Evolutionary conservation across 2,113 vertebrate genomes (phyloP).

Genomic region (Sinosuthora webbiana): DNA sequence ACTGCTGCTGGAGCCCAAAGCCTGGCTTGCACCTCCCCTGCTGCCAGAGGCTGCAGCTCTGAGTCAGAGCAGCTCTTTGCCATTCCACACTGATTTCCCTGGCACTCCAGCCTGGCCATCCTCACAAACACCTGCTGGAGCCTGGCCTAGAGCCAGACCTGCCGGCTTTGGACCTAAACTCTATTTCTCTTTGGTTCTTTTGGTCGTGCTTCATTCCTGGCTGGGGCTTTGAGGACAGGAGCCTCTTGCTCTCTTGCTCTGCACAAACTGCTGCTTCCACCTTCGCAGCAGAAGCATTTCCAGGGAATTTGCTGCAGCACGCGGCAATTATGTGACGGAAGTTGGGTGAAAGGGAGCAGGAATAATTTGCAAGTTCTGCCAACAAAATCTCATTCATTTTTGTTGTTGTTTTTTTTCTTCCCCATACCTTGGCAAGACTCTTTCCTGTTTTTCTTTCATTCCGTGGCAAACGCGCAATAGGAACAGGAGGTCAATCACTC

Average conservation of each 20-base stretch:
- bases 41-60: background rate
- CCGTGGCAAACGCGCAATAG: background rate
- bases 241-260: background rate
- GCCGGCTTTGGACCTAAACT: background rate
- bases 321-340: background rate
- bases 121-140: background rate
- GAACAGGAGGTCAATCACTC: conserved; percentile 21
- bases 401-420: background rate
- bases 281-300: background rate
- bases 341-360: background rate
- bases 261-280: background rate
- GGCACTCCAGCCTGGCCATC: background rate
- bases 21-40: background rate
- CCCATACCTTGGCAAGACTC: conserved; percentile 24
- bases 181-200: background rate
- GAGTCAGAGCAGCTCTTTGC: background rate
- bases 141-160: background rate
- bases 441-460: conserved; percentile 46
- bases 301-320: background rate
- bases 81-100: background rate
- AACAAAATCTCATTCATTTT: background rate
- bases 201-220: background rate
- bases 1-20: background rate
- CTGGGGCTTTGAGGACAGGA: background rate
- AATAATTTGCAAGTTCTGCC: conserved; percentile 16